Evolutionary conservation across 2,888 invertebrate genomes (phyloP), one percentile per base, ranked within the genome.

Genomic region (Smittia sp.): DNA sequence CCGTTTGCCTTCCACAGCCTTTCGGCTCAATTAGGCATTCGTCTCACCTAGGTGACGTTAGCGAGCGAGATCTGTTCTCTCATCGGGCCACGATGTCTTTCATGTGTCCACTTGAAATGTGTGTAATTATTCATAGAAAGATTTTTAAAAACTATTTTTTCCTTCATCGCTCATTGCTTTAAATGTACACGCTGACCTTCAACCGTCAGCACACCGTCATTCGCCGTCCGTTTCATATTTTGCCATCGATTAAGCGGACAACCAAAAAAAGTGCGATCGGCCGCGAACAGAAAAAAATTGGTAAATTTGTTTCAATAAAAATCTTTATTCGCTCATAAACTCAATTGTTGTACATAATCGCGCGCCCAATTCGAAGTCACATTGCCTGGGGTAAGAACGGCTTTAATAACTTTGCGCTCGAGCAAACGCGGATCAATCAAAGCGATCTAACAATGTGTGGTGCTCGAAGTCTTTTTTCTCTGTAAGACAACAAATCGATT

Each of bases 131-230:
- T 67, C 67, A 39, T 38, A 38, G 15, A 58, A 20, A 58, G 58
- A 58, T 18, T 7, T 58, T 11, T 38, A 67, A 22, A 67, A 67
- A 39, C 38, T 39, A 25, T 52, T 41, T 67, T 67, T 67, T 67
- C 1, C 52, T 69, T 69, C 39, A 20, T 38, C 15, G 11, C n/a
- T 27, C 25, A 62, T 62, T 38, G 39, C 62, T 54, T 69, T 69
- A 69, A 69, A 69, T 72, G 72, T n/a, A 27, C 62, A 72, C 54
- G 58, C 62, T 72, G 62, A 72, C 72, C 72, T 72, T 72, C 72
- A 72, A 62, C 72, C 72, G 62, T 72, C 72, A 72, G 25, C 72
- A 39, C 52, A 24, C 58, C 58, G 58, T 58, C 58, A 58, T 58
- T 58, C 22, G 58, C 27, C 27, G 63, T n/a, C 11, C 25, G 63